Evolutionary conservation across 2,113 vertebrate species (phyloP).

Genomic region (Macquaria ambigua): DNA sequence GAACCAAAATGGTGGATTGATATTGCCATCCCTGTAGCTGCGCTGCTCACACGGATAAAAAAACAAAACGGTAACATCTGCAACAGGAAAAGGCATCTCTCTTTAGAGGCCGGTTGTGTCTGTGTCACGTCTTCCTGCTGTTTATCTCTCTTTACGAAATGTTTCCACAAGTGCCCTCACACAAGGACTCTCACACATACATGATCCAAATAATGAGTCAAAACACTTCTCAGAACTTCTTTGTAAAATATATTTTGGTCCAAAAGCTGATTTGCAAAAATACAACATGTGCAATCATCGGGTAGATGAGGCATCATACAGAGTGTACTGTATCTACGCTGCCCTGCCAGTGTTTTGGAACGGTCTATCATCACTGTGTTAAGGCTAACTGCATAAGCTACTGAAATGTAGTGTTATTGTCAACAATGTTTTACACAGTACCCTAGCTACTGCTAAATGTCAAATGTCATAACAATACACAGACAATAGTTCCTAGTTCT

Average conservation of each 20-base stretch:
- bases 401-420: constrained; percentile 51
- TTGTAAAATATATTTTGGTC: constrained; percentile 87
- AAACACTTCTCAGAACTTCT: constrained; percentile 61
- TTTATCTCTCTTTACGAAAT: too few relatives aligned
- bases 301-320: constrained; percentile 53
- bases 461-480: constrained; percentile 33
- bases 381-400: constrained; percentile 57
- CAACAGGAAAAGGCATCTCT: not conserved
- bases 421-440: constrained; percentile 15
- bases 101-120: not conserved
- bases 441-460: constrained; percentile 25
- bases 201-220: constrained; percentile 18
- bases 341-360: constrained; percentile 32
- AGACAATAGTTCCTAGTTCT: constrained; percentile 28
- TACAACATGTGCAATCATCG: constrained; percentile 77
- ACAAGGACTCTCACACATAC: not conserved
- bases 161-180: too few relatives aligned
- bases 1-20: not conserved
- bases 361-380: constrained; percentile 29
- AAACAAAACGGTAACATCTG: not conserved
- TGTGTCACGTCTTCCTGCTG: too few relatives aligned
- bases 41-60: too few relatives aligned
- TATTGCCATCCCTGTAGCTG: too few relatives aligned
- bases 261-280: constrained; percentile 85
- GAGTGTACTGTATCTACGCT: constrained; percentile 9